Percentiles rank a stretch among this genome's conserved stretches.
These are phyloP conservation scores for Dipodomys stephensi DNA, from an alignment of 2,113 vertebrate species.

Conservation along the genomic window DNA sequence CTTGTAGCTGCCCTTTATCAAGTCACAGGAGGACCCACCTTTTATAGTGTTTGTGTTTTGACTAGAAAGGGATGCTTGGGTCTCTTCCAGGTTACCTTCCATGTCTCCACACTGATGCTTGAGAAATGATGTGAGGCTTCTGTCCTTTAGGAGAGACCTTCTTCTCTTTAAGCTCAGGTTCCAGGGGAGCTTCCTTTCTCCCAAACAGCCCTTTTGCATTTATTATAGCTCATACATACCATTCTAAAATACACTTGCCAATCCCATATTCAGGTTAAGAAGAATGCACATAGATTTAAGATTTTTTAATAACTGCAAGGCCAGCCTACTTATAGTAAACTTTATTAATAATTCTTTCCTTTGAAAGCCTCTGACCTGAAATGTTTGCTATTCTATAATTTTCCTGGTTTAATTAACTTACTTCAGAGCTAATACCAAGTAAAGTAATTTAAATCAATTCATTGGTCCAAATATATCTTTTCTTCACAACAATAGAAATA, in stretches of 20 bases:
- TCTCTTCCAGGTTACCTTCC: neutral
- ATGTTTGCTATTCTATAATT: slow-evolving; percentile 50
- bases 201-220: neutral
- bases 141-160: neutral
- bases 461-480: slow-evolving; percentile 50
- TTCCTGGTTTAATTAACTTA: slow-evolving; percentile 70
- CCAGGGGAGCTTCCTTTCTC: neutral
- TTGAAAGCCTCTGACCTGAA: slow-evolving; percentile 44
- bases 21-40: neutral
- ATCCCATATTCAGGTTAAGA: slow-evolving; percentile 22
- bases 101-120: neutral
- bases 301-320: slow-evolving; percentile 1
- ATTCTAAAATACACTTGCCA: neutral
- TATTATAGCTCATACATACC: neutral
- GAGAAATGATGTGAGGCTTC: neutral
- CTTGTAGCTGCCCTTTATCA: neutral
- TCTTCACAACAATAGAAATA: slow-evolving; percentile 41
- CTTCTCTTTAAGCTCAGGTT: neutral
- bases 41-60: neutral
- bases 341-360: slow-evolving; percentile 77
- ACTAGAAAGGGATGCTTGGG: neutral
- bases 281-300: slow-evolving; percentile 74
- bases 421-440: slow-evolving; percentile 67
- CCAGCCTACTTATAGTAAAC: slow-evolving; percentile 22
- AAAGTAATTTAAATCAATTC: slow-evolving; percentile 63